These are phyloP conservation scores for Tenualosa ilisha DNA, from an alignment of 2,797 vertebrate genomes.

Conservation along the genomic window DNA sequence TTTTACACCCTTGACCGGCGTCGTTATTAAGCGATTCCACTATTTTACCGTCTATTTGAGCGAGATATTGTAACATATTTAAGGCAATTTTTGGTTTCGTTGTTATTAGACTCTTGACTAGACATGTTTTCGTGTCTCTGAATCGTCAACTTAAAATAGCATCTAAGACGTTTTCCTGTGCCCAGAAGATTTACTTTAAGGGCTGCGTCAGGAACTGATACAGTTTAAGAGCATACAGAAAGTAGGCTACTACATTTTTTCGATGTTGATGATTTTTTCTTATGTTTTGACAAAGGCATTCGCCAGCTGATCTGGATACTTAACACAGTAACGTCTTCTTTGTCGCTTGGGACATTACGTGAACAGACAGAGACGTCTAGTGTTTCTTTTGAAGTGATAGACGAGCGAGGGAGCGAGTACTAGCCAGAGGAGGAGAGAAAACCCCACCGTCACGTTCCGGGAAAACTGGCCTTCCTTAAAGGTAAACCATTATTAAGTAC, in stretches of 20 bases:
- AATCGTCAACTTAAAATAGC: slow-evolving; percentile 26
- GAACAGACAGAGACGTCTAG: slow-evolving; percentile 27
- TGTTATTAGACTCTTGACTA: slow-evolving; percentile 16
- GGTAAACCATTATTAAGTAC: slow-evolving; percentile 18
- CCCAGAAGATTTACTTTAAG: slow-evolving; percentile 15
- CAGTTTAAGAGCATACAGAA: slow-evolving; percentile 15
- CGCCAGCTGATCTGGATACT: slow-evolving; percentile 22
- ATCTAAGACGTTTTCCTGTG: slow-evolving; percentile 20
- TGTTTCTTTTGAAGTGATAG: slow-evolving; percentile 26
- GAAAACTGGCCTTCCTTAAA: slow-evolving; percentile 24
- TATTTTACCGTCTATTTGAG: slow-evolving; percentile 29
- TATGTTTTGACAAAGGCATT: slow-evolving; percentile 22
- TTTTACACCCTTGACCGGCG: slow-evolving; percentile 50
- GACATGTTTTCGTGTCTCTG: slow-evolving; percentile 26
- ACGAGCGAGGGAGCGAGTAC: slow-evolving; percentile 5
- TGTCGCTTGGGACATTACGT: slow-evolving; percentile 23
- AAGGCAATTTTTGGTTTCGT: slow-evolving; percentile 11
- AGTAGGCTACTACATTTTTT: slow-evolving; percentile 15
- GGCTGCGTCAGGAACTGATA: slow-evolving; percentile 17
- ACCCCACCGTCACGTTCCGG: slow-evolving; percentile 23
- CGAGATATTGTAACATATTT: slow-evolving; percentile 29
- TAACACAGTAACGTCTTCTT: slow-evolving; percentile 26
- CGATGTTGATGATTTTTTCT: background rate
- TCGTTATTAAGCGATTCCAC: slow-evolving; percentile 57
- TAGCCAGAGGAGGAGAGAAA: slow-evolving; percentile 15